Evolutionary conservation across 2,113 vertebrate genomes (phyloP).

Genomic region (Nipponia nippon): DNA sequence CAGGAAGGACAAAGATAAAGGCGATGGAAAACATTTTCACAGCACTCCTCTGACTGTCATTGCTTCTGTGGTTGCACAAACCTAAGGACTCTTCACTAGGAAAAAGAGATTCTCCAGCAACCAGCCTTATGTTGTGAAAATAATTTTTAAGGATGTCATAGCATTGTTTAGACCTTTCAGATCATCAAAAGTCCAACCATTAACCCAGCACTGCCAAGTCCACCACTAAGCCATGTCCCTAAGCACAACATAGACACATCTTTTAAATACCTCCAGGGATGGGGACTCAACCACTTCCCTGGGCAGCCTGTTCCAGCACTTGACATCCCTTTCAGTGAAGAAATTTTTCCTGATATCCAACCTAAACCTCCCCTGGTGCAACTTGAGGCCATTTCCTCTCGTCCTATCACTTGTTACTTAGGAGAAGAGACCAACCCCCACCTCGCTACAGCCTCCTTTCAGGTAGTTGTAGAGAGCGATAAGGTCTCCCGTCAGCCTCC

Average conservation of each 20-base stretch:
- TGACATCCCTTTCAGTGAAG: rapidly evolving
- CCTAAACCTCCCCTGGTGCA: too few relatives aligned
- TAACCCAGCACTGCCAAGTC: not conserved
- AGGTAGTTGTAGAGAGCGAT: too few relatives aligned
- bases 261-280: too few relatives aligned
- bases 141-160: not conserved
- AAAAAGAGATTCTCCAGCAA: not conserved
- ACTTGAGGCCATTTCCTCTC: too few relatives aligned
- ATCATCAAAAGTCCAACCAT: not conserved
- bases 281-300: too few relatives aligned
- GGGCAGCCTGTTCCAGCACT: too few relatives aligned
- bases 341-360: too few relatives aligned
- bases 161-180: not conserved
- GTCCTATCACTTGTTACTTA: too few relatives aligned
- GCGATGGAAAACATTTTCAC: not conserved
- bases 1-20: slow-evolving; percentile 31
- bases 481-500: too few relatives aligned
- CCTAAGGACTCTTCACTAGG: not conserved
- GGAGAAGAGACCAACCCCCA: too few relatives aligned
- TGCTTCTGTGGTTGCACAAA: not conserved
- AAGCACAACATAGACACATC: too few relatives aligned
- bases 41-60: not conserved
- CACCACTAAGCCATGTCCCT: not conserved
- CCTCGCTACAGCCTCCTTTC: too few relatives aligned
- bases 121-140: not conserved